Conservation (phyloP, 2,797 vertebrate species). For the Falco columbarius region DNA sequence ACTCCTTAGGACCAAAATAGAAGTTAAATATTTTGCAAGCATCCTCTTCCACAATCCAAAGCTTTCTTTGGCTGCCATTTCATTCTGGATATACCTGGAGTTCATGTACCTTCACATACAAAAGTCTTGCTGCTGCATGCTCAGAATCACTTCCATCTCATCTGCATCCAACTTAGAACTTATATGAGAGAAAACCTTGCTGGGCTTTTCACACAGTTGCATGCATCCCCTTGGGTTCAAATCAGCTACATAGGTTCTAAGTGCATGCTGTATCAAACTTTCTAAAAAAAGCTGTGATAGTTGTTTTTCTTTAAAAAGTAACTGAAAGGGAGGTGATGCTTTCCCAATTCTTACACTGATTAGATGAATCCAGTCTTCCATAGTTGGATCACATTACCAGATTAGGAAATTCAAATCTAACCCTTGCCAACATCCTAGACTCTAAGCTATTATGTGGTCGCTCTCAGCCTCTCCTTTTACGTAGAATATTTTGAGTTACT, state of each 20-base stretch:
- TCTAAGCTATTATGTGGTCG: rapidly evolving
- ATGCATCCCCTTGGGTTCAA: background rate
- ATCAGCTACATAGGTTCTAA: rapidly evolving
- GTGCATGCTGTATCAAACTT: background rate
- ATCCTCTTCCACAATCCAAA: background rate
- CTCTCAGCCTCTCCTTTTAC: background rate
- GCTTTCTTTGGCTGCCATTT: background rate
- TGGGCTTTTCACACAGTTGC: background rate
- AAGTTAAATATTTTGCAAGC: background rate
- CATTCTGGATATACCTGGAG: background rate
- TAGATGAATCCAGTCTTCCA: background rate
- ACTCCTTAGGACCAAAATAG: background rate
- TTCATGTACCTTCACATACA: background rate
- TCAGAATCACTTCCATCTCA: background rate
- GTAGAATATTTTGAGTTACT: background rate
- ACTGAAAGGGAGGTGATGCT: background rate
- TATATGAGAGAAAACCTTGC: background rate
- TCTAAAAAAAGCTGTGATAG: background rate
- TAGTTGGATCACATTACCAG: background rate
- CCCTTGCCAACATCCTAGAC: background rate
- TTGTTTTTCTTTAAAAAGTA: background rate
- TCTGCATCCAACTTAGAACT: background rate
- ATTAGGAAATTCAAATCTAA: background rate
- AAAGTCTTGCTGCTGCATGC: background rate
- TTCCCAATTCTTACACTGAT: background rate